These are phyloP conservation scores for Uropsilus gracilis DNA, from an alignment of 2,113 vertebrate species.

Conservation along the genomic window DNA sequence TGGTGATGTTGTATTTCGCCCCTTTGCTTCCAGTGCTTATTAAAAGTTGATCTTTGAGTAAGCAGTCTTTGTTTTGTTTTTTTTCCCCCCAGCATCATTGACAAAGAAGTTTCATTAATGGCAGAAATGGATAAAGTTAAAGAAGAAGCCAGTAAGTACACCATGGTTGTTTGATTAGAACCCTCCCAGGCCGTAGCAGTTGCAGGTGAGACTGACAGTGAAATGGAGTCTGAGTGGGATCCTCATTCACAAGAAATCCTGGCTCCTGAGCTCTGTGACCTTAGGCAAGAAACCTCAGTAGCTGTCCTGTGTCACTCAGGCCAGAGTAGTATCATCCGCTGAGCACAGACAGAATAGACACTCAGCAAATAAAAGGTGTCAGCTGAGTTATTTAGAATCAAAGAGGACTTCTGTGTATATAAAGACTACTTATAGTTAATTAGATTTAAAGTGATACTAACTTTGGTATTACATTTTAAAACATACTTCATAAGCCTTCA, in stretches of 20 bases:
- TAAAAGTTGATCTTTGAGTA: slow-evolving; percentile 63
- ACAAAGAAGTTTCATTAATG: slow-evolving; percentile 90
- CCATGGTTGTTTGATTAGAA: not conserved
- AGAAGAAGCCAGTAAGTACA: slow-evolving; percentile 90
- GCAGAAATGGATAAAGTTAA: slow-evolving; percentile 91
- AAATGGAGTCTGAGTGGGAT: not conserved
- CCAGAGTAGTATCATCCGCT: too few species aligned
- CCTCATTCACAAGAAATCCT: not conserved
- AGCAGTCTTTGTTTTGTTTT: slow-evolving; percentile 57
- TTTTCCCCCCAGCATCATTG: slow-evolving; percentile 86
- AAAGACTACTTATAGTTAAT: not conserved
- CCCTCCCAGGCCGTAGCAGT: not conserved
- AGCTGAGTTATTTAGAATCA: not conserved
- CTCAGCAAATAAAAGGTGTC: not conserved
- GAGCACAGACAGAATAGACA: not conserved
- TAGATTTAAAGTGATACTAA: not conserved
- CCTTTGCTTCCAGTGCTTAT: not conserved
- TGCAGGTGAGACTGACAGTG: not conserved
- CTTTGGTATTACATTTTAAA: slow-evolving; percentile 6
- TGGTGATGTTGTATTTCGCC: slow-evolving; percentile 18
- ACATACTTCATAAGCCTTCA: not conserved
- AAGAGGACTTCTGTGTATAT: not conserved
- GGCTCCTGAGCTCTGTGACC: not conserved
- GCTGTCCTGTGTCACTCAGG: not conserved
- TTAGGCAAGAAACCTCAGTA: not conserved